Percentiles rank a stretch among this genome's conserved stretches.
phyloP scores from a whole-genome alignment of 2,113 vertebrate genomes.

The Triplophysa rosa region DNA sequence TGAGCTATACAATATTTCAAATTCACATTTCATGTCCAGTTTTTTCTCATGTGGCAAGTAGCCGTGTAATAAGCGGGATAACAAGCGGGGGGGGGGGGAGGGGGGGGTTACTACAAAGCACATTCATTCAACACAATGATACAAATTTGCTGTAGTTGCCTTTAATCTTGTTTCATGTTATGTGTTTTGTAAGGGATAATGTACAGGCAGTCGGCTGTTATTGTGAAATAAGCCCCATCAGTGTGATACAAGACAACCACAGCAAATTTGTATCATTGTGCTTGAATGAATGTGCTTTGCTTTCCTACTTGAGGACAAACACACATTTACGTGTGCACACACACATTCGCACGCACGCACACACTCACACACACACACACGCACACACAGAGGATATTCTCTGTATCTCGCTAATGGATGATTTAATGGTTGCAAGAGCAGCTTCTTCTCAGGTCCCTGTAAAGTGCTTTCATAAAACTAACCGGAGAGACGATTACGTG shows the following conservation, averaged over 20 bases:
- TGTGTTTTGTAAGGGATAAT: too few relatives aligned
- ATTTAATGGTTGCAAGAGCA: constrained; percentile 53
- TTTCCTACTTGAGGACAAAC: not conserved
- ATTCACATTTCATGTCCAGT: too few relatives aligned
- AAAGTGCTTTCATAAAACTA: constrained; percentile 53
- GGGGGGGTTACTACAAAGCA: not conserved
- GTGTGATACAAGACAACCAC: too few relatives aligned
- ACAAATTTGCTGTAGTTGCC: not conserved
- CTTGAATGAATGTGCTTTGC: not conserved
- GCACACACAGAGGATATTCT: too few relatives aligned
- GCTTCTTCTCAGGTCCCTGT: constrained; percentile 45
- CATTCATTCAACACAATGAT: not conserved
- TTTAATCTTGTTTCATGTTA: too few relatives aligned
- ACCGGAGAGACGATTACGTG: constrained; percentile 56
- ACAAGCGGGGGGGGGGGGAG: too few relatives aligned
- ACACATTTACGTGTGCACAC: not conserved
- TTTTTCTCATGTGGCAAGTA: too few relatives aligned
- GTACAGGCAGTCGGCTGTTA: too few relatives aligned
- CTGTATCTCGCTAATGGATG: constrained; percentile 30
- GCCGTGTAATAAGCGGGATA: too few relatives aligned
- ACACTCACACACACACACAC: constrained; percentile 34
- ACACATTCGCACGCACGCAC: too few relatives aligned
- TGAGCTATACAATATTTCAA: too few relatives aligned
- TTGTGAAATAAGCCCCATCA: too few relatives aligned
- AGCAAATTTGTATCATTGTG: not conserved